phyloP scores from a whole-genome alignment of 2,113 vertebrate species.

The Podarcis cretensis region DNA sequence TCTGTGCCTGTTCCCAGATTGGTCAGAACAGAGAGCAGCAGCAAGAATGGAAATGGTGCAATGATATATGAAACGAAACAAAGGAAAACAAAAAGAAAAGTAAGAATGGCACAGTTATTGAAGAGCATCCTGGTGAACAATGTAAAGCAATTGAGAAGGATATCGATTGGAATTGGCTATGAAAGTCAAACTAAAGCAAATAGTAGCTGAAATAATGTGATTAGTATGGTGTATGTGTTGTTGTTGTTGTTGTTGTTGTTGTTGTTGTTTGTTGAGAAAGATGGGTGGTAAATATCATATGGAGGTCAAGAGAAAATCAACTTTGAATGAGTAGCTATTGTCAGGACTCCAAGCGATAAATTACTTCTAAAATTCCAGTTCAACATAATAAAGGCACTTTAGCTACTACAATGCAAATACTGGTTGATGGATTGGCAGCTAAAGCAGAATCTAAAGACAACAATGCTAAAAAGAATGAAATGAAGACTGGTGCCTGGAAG shows the following conservation, averaged over 20 bases:
- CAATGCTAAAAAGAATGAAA: not conserved
- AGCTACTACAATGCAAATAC: not conserved
- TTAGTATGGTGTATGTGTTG: not conserved
- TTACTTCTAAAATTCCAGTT: not conserved
- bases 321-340: not conserved
- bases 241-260: no score
- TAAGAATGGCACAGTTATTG: constrained; percentile 66
- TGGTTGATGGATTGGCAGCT: not conserved
- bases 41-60: constrained; percentile 65
- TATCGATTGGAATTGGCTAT: constrained; percentile 37
- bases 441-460: not conserved
- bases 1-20: constrained; percentile 71
- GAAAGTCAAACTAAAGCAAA: constrained; percentile 28
- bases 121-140: constrained; percentile 51
- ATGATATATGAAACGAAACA: constrained; percentile 13
- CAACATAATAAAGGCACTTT: not conserved
- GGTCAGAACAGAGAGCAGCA: constrained; percentile 68
- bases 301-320: constrained; percentile 12
- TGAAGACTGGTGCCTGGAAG: not conserved
- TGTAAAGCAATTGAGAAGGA: constrained; percentile 21
- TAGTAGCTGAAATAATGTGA: constrained; percentile 25
- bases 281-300: not conserved
- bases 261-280: not conserved
- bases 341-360: not conserved
- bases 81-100: constrained; percentile 58